Percentiles rank a stretch among this genome's conserved stretches.
phyloP scores from a whole-genome alignment of 2,888 invertebrate genomes.

The Torymus tubicola region DNA sequence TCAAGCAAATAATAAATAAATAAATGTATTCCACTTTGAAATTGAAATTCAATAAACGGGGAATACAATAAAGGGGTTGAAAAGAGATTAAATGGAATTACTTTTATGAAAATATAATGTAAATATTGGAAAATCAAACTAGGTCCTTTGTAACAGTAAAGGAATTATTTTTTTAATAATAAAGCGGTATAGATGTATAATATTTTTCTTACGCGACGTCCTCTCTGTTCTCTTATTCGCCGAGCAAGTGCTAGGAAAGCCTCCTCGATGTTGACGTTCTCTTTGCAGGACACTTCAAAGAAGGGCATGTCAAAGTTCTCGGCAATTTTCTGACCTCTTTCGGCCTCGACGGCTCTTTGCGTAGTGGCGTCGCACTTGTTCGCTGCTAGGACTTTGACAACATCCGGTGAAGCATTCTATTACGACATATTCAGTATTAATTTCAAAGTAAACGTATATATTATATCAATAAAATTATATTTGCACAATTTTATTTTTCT shows the following conservation, averaged over 20 bases:
- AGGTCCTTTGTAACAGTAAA: too few species aligned
- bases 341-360: slow-evolving; percentile 86
- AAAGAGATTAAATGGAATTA: too few species aligned
- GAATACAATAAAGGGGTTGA: too few species aligned
- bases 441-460: slow-evolving; percentile 26
- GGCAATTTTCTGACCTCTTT: slow-evolving; percentile 91
- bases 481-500: too few species aligned
- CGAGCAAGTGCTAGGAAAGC: slow-evolving; percentile 88
- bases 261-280: slow-evolving; percentile 90
- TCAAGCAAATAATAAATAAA: too few species aligned
- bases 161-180: too few species aligned
- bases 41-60: too few species aligned
- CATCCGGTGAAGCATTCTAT: slow-evolving; percentile 93
- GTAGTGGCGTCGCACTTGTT: slow-evolving; percentile 90
- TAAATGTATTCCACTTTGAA: too few species aligned
- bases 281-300: slow-evolving; percentile 92
- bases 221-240: slow-evolving; percentile 89
- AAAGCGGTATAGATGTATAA: background rate
- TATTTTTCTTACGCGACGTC: slow-evolving; percentile 80
- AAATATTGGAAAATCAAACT: too few species aligned
- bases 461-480: too few species aligned
- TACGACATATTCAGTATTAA: slow-evolving; percentile 63
- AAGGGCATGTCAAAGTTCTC: slow-evolving; percentile 93
- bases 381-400: slow-evolving; percentile 89
- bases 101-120: too few species aligned